Percentiles rank a stretch among this genome's conserved stretches.
Evolutionary conservation across 2,113 vertebrate species (phyloP).

Genomic region (Notarius quadriscutis): DNA sequence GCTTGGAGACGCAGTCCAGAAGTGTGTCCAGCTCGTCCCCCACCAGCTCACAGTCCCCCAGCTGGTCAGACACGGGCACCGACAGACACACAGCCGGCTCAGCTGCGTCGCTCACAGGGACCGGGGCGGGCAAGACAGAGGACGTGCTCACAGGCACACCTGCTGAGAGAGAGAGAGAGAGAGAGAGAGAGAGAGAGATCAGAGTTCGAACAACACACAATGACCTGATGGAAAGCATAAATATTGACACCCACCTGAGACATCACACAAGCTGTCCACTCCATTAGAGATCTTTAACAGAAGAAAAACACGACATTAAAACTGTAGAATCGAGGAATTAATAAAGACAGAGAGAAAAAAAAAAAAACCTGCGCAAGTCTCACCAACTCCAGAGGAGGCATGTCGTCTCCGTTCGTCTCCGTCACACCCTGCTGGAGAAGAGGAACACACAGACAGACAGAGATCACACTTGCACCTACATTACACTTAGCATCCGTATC

Average conservation of each 20-base stretch:
- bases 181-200: neutral
- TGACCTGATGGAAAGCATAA: constrained; percentile 44
- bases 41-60: constrained; percentile 84
- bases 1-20: constrained; percentile 78
- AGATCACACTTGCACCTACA: neutral
- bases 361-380: neutral
- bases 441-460: neutral
- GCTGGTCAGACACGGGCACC: constrained; percentile 69
- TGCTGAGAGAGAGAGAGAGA: constrained; percentile 42
- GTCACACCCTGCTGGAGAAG: neutral
- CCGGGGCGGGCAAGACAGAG: constrained; percentile 55
- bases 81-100: constrained; percentile 62
- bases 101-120: constrained; percentile 60
- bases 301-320: neutral
- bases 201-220: neutral
- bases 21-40: constrained; percentile 89
- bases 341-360: neutral
- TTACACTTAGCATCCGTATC: neutral
- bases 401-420: neutral
- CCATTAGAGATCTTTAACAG: constrained; percentile 73
- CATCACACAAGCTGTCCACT: constrained; percentile 73
- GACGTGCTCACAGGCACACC: constrained; percentile 61
- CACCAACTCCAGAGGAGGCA: constrained; percentile 4
- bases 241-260: constrained; percentile 76
- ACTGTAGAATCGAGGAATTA: too few relatives aligned